Conservation (phyloP, 2,797 vertebrate genomes). For the Lepidocolaptes lacrymiger region DNA sequence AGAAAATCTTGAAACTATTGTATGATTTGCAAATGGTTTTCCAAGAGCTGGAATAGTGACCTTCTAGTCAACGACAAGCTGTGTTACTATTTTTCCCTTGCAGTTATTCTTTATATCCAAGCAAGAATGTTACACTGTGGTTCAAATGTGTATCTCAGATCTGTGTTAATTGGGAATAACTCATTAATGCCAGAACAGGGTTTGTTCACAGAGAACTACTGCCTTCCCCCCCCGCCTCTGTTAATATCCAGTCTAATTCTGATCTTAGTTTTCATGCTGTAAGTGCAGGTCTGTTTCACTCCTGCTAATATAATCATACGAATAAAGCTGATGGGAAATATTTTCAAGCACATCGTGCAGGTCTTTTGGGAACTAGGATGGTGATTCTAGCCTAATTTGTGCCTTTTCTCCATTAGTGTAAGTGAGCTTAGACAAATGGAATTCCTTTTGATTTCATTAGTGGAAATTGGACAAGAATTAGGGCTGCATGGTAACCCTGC, state of each 20-base stretch:
- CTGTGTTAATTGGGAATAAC: not conserved
- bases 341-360: accelerated
- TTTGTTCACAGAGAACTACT: not conserved
- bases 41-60: not conserved
- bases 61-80: not conserved
- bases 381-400: not conserved
- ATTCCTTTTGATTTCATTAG: not conserved
- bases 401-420: not conserved
- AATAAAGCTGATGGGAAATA: not conserved
- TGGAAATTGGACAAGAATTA: not conserved
- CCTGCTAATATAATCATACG: not conserved
- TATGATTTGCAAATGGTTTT: not conserved
- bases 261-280: not conserved
- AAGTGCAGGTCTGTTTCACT: not conserved
- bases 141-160: not conserved
- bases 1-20: not conserved
- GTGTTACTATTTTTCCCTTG: not conserved
- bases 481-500: not conserved
- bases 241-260: not conserved
- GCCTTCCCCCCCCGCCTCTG: not conserved
- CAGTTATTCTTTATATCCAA: not conserved
- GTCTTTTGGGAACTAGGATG: not conserved
- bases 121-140: not conserved
- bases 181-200: not conserved
- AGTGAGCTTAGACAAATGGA: not conserved